Evolutionary conservation across 2,888 invertebrate genomes (phyloP).

Genomic region (Pandemis corylana): DNA sequence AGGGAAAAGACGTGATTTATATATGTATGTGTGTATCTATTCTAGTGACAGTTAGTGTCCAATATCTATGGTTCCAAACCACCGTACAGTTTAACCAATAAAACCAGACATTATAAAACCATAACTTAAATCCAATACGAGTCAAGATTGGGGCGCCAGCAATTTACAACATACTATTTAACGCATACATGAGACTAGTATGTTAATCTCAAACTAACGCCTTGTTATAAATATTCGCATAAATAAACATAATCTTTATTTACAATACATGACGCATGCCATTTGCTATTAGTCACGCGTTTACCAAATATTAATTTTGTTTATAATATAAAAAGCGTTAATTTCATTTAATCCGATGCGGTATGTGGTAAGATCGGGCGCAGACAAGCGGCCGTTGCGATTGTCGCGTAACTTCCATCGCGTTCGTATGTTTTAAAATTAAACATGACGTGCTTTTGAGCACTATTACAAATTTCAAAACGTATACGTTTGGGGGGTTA

Average conservation of each 20-base stretch:
- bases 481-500: too few relatives aligned
- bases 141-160: conserved; percentile 20
- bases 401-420: background rate
- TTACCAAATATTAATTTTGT: conserved; percentile 60
- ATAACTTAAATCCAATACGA: conserved; percentile 4
- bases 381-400: background rate
- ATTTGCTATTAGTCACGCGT: conserved; percentile 53
- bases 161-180: conserved; percentile 29
- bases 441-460: too few relatives aligned
- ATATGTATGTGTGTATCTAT: too few relatives aligned
- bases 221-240: conserved; percentile 60
- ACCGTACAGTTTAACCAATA: too few relatives aligned
- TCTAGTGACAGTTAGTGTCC: too few relatives aligned
- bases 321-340: conserved; percentile 62
- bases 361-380: conserved; percentile 51
- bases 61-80: too few relatives aligned
- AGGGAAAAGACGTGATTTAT: too few relatives aligned
- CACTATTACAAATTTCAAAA: too few relatives aligned
- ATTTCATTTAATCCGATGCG: conserved; percentile 69
- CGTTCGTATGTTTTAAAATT: background rate
- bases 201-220: conserved; percentile 46
- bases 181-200: conserved; percentile 32
- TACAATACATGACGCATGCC: conserved; percentile 48
- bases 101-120: conserved; percentile 14
- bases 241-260: conserved; percentile 61